A percentile compares a stretch with the other conserved stretches of the same genome.
phyloP scores from a whole-genome alignment of 2,113 vertebrate genomes.

The Bujurquina vittata region DNA sequence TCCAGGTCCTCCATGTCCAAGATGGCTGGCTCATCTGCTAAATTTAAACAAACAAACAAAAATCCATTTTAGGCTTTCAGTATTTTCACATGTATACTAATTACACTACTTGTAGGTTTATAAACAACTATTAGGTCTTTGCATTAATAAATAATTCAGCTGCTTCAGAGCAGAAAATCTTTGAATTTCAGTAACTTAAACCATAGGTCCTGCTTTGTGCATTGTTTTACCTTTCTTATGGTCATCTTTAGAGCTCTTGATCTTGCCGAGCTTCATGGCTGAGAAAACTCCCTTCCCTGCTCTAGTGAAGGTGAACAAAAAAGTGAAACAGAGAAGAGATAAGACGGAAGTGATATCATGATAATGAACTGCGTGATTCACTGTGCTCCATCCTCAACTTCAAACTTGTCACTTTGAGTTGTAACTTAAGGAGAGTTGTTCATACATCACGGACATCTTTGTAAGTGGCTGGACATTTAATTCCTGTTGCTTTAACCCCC shows the following conservation, averaged over 20 bases:
- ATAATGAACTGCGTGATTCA: constrained; percentile 18
- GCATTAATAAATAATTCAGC: neutral
- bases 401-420: neutral
- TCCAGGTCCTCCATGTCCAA: constrained; percentile 93
- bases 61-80: neutral
- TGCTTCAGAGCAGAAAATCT: neutral
- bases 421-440: neutral
- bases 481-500: constrained; percentile 23
- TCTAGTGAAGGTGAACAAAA: constrained; percentile 71
- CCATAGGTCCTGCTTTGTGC: neutral
- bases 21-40: constrained; percentile 89
- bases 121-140: rapidly evolving
- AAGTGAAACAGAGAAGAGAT: neutral
- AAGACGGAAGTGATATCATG: neutral
- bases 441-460: constrained; percentile 36
- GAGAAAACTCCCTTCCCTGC: constrained; percentile 90
- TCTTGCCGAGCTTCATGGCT: constrained; percentile 91
- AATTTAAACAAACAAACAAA: neutral
- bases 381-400: constrained; percentile 1
- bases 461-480: constrained; percentile 35
- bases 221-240: constrained; percentile 81
- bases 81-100: neutral
- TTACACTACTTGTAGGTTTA: neutral
- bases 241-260: constrained; percentile 84
- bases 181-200: neutral